These are phyloP conservation scores for Babyrousa celebensis DNA, from an alignment of 2,797 vertebrate species.

Conservation along the genomic window DNA sequence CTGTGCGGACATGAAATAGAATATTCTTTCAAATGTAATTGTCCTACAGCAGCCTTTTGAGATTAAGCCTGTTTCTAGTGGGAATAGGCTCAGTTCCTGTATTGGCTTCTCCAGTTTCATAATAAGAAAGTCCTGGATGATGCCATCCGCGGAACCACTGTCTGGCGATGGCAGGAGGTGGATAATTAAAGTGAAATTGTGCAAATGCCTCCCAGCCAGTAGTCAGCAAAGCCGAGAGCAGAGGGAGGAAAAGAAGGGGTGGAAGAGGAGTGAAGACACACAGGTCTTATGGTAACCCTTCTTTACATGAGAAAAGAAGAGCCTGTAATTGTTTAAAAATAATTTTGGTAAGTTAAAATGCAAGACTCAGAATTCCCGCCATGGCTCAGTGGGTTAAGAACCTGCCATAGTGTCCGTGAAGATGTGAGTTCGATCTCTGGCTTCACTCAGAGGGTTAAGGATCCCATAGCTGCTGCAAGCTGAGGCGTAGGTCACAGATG, in stretches of 20 bases:
- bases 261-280: fast-evolving
- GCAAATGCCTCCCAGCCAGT: not conserved
- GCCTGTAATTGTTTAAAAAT: not conserved
- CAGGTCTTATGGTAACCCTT: not conserved
- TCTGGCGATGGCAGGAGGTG: not conserved
- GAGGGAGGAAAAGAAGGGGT: not conserved
- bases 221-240: not conserved
- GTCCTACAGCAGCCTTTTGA: not conserved
- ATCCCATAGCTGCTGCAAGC: too few relatives aligned
- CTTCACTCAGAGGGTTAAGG: too few relatives aligned
- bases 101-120: not conserved
- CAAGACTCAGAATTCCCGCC: too few relatives aligned
- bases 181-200: not conserved
- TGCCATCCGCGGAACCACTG: not conserved
- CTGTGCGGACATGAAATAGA: not conserved
- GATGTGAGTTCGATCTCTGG: too few relatives aligned
- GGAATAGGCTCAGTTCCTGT: not conserved
- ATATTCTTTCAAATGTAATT: not conserved
- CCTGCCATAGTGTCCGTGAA: too few relatives aligned
- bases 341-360: not conserved
- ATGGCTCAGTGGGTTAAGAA: too few relatives aligned
- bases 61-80: not conserved
- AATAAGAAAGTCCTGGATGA: not conserved
- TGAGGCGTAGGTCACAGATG: too few relatives aligned
- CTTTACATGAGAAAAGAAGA: not conserved